Base-by-base conservation (phyloP, 1,140 invertebrate genomes). In the Penaeus vannamei region DNA sequence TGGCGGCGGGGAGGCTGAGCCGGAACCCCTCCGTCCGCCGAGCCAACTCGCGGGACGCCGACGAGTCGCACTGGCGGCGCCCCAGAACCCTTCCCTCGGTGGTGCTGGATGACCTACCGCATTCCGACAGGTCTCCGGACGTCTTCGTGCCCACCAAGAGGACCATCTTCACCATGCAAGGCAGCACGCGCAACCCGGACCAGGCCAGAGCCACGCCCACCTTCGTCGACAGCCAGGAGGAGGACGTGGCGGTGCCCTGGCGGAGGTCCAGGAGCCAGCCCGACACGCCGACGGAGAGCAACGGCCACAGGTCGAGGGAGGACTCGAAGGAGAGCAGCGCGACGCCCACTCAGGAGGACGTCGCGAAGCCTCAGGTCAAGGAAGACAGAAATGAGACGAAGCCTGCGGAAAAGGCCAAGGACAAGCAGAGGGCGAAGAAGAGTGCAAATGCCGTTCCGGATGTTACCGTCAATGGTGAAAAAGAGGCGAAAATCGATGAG, bases 141-240 rank as follows among this genome's bases (percentile, higher is more conserved):
- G 72, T 89, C 19, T 89, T 89, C 84, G 87, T 89, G 10, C 87
- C 87, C 14, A 89, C 87, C 20, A 89, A 89, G 42, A 82, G 87
- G 32, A 89, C 87, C 29, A 89, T 89, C 29, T 89, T 89, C 46
- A 89, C 87, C 5, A 83, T 89, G 26, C 82, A 85, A 26, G 87
- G 87, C 29, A 83, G 82, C 53, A 77, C 46, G 26, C 32, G 59
- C 62, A 89, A 85, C 83, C 72, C 82, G 46, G 87, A 89, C 22
- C 87, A 89, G 46, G 87, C 87, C 20, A 64, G 87, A 22, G 87
- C 87, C 22, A 89, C 87, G 17, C 87, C 87, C 32, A 89, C 87
- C 20, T 89, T 89, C 64, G 87, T 89, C 22, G 87, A 89, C 26
- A 89, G 83, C 29, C 87, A 89, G 42, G 87, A 89, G 53, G 87